Evolutionary conservation across 2,797 vertebrate genomes (phyloP).

Genomic region (Etheostoma nigrum): DNA sequence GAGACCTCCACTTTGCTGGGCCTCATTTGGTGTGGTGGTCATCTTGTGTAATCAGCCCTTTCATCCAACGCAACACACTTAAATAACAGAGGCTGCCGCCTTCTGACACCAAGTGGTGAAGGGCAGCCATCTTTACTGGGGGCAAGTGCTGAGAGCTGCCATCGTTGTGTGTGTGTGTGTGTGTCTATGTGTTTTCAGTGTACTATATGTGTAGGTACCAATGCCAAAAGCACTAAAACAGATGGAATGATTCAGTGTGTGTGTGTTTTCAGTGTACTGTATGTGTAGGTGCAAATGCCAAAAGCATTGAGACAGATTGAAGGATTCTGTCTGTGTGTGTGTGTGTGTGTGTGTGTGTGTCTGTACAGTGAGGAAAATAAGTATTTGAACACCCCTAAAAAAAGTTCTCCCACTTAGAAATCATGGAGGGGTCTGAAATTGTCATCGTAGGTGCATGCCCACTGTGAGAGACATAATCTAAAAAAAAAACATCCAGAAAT

Average conservation of each 20-base stretch:
- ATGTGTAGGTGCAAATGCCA: too few species aligned
- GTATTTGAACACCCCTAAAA: too few species aligned
- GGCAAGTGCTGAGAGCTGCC: background rate
- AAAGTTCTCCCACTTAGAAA: too few species aligned
- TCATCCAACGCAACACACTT: background rate
- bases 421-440: too few species aligned
- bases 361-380: too few species aligned
- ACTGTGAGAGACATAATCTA: too few species aligned
- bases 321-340: too few species aligned
- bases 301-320: too few species aligned
- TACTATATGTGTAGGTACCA: background rate
- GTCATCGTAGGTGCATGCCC: too few species aligned
- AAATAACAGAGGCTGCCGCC: background rate
- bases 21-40: background rate
- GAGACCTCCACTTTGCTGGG: background rate
- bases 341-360: too few species aligned
- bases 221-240: background rate
- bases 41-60: constrained; percentile 15
- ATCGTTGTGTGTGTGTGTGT: background rate
- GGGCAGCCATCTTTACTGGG: constrained; percentile 17
- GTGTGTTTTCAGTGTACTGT: background rate
- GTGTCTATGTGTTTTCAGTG: background rate
- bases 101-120: constrained; percentile 1
- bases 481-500: too few species aligned
- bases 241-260: background rate